Base-by-base conservation (phyloP, 2,113 vertebrate species). In the Deroptyus accipitrinus region DNA sequence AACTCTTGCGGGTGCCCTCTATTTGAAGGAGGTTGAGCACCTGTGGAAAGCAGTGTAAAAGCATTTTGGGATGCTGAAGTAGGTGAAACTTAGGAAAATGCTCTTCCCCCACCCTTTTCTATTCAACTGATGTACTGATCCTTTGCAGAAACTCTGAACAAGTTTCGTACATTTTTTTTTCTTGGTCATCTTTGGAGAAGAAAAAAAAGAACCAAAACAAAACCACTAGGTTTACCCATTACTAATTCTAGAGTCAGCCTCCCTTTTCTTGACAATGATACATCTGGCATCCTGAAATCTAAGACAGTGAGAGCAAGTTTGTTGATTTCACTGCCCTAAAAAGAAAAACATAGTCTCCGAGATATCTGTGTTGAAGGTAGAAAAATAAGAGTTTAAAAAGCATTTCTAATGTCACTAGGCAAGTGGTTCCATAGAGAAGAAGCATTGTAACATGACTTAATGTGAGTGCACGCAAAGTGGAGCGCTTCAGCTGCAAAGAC, bases 161-260 rank as follows among this genome's bases (percentile, higher is more conserved):
- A 10, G 28, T 62, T 85, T 75, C 61, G 23, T 87, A 54, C 5
- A 0, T 11, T 75, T 68, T 49, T 59, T 69, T 28, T 57, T 77
- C 54, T 10, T 24, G 11, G 12, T 61, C 7, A 6, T 66, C 30
- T 69, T 54, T 12, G 10, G 7, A 11, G 33, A 1, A 1, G 0
- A 2, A 18, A 33, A 55, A 62, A 68, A 0, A 52, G 4, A n/a
- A 3, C 27, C 73, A 44, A 49, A 73, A 24, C 51, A 73, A 61
- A 46, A 37, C 1, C 22, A 6, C 9, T 24, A 24, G 1, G 3
- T 11, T 30, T 24, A 84, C 14, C 25, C 9, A 54, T 88, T 54
- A 23, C 4, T 78, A 25, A 28, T 63, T 72, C 25, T 61, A 22
- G 17, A 62, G 35, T 72, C 57, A 61, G 28, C 11, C 79, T 35